Conservation (phyloP, 37 sponge, comb jelly and placozoan genomes). For the Crambe crambe region DNA sequence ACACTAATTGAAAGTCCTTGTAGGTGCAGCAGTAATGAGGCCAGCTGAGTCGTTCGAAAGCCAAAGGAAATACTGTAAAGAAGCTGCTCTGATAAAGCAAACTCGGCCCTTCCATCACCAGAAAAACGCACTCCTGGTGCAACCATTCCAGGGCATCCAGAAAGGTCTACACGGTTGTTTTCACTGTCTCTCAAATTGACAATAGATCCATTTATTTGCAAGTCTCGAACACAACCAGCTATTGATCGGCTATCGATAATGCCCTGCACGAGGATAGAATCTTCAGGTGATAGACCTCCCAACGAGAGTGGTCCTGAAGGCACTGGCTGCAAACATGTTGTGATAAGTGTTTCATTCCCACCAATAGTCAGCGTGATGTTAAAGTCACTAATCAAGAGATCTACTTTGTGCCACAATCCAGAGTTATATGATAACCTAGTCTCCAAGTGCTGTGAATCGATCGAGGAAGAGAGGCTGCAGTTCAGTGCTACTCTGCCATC, state of each 20-base stretch:
- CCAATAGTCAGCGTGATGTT: slow-evolving; percentile 13
- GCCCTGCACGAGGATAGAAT: background rate
- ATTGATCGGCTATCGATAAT: slow-evolving; percentile 1
- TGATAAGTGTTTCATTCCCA: background rate
- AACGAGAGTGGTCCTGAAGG: background rate
- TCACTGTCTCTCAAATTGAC: background rate
- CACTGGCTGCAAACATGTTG: background rate
- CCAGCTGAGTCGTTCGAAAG: slow-evolving; percentile 49
- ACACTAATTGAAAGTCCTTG: slow-evolving; percentile 20
- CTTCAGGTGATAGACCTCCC: slow-evolving; percentile 31
- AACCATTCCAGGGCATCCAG: slow-evolving; percentile 40
- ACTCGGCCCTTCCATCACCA: slow-evolving; percentile 28
- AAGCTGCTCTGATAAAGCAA: background rate
- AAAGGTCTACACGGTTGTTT: background rate
- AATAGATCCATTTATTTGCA: slow-evolving; percentile 4
- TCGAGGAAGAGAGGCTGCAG: background rate
- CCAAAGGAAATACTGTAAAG: background rate
- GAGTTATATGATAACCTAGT: slow-evolving; percentile 15
- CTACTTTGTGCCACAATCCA: slow-evolving; percentile 31
- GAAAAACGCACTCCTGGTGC: slow-evolving; percentile 53
- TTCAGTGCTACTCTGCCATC: background rate
- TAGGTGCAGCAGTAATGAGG: slow-evolving; percentile 35
- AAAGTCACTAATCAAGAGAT: background rate
- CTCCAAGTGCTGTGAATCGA: background rate
- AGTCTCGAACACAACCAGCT: slow-evolving; percentile 44